Percentiles rank a stretch among this genome's conserved stretches.
Evolutionary conservation across 2,888 invertebrate species (phyloP).

Genomic region (Euclidia mi): DNA sequence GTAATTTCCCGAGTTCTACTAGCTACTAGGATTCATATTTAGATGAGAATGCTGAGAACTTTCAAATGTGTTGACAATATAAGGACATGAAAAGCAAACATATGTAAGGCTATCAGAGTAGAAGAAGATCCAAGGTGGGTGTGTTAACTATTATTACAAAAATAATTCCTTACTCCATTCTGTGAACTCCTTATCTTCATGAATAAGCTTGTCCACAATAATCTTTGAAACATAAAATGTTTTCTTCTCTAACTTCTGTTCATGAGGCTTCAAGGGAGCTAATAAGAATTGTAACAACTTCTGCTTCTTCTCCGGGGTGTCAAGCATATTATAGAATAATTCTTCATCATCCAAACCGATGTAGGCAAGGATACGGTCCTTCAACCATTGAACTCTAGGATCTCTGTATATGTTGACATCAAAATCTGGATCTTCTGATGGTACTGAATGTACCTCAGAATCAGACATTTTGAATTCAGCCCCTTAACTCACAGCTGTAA

Average conservation of each 20-base stretch:
- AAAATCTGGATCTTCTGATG: constrained; percentile 33
- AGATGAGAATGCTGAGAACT: no score
- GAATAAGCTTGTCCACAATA: constrained; percentile 91
- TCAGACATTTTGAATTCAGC: constrained; percentile 15
- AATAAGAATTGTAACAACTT: constrained; percentile 68
- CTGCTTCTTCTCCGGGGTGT: constrained; percentile 87
- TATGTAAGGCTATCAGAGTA: no score
- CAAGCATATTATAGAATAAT: constrained; percentile 90
- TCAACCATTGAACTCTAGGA: constrained; percentile 92
- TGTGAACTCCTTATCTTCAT: constrained; percentile 93
- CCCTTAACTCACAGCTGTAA: background rate
- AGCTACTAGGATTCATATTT: no score
- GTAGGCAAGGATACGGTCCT: constrained; percentile 90
- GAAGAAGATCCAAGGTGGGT: no score
- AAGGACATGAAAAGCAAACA: no score
- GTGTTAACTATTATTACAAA: background rate
- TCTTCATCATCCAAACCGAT: constrained; percentile 89
- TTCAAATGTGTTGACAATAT: no score
- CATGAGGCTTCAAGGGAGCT: constrained; percentile 69
- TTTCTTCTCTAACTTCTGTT: constrained; percentile 86
- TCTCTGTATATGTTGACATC: constrained; percentile 77
- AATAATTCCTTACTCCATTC: constrained; percentile 92
- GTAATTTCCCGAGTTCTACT: no score
- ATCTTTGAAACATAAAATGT: constrained; percentile 92
- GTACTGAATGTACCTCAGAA: background rate